phyloP scores from a whole-genome alignment of 2,797 vertebrate species.

The Phalloptychus januarius region DNA sequence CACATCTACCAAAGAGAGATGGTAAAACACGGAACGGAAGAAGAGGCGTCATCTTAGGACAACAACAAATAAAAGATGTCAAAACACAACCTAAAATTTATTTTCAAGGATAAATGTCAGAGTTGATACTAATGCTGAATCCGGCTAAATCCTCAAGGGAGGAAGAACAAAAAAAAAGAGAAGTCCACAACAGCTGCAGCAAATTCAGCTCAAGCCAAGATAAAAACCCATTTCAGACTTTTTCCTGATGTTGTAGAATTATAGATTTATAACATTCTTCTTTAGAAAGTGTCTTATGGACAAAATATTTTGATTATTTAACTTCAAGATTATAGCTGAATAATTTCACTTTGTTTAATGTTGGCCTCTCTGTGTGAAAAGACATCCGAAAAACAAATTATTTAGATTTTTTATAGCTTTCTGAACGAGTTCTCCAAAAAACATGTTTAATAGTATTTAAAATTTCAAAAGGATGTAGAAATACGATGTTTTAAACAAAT shows the following conservation, averaged over 20 bases:
- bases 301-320: too few relatives aligned
- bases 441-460: background rate
- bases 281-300: too few relatives aligned
- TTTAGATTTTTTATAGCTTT: background rate
- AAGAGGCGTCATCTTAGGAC: conserved; percentile 11
- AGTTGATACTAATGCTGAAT: conserved; percentile 28
- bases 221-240: background rate
- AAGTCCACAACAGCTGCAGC: background rate
- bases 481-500: background rate
- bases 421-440: background rate
- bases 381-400: too few relatives aligned
- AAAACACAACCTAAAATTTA: conserved; percentile 30
- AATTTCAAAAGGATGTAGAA: background rate
- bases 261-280: background rate
- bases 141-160: conserved; percentile 9
- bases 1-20: conserved; percentile 43
- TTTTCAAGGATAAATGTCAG: conserved; percentile 27
- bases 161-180: background rate
- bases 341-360: too few relatives aligned
- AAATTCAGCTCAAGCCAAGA: background rate
- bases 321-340: too few relatives aligned
- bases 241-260: background rate
- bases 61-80: conserved; percentile 28
- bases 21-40: background rate
- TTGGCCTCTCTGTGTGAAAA: too few relatives aligned